Evolutionary conservation across 2,797 vertebrate species (phyloP), one percentile per base, ranked within the genome.

Genomic region (Danio kyathit): DNA sequence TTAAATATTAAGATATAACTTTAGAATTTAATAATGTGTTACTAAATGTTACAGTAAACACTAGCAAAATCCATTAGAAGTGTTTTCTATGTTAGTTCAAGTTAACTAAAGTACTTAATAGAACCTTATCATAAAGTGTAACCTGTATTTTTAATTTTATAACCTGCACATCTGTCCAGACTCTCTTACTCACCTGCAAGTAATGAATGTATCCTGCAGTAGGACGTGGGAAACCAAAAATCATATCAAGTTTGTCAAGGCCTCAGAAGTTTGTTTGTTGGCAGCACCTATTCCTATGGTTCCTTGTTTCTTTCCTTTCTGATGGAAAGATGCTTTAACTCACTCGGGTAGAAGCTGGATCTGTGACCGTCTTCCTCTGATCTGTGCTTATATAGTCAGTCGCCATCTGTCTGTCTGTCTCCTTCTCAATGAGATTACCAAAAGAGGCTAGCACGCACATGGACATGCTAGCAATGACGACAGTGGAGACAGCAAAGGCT

Each of bases 121-220:
- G 29, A 29, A 29, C 3, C 3, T 29, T 29, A 29, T 29, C 3
- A 29, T 29, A 29, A 29, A 29, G 29, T 29, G 29, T 29, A 29
- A 29, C 29, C 29, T 29, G 29, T 29, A 29, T 29, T 29, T 19
- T 54, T 44, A 7, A 44, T 16, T 74, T 16, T 19, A 69, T 51
- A 41, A 49, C 11, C 14, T 40, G 17, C 1, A 46, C 54, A 59
- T 56, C 38, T 51, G 9, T 5, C 40, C 16, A 75, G 29, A 60
- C 41, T n/a, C 1, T 10, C 40, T 64, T 17, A 75, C 91, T 90
- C 73, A 94, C 93, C 91, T 93, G 92, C 87, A 94, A 87, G 79
- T 90, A 87, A 80, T 91, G 84, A 86, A 92, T 92, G 88, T 93
- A 94, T 61, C 91, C 80, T 0, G 89, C 90, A 71, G 91, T 92